Conservation (phyloP, 2,888 invertebrate species). For the Ectemnius cavifrons region DNA sequence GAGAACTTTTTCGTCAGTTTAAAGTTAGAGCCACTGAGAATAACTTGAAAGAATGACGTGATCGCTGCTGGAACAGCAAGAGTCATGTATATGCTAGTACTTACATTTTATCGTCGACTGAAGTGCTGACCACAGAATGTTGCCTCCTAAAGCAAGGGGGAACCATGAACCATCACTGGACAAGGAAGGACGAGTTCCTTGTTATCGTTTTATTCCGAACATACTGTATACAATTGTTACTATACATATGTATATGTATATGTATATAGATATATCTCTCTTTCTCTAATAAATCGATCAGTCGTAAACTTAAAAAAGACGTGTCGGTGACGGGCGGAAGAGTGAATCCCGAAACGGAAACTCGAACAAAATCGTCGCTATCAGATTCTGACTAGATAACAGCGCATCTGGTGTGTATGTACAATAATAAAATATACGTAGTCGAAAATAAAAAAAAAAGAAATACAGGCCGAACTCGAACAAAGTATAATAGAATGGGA, state of each 20-base stretch:
- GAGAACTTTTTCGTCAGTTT: conserved; percentile 79
- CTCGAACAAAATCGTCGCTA: not conserved
- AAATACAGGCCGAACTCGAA: conserved; percentile 14
- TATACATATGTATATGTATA: conserved; percentile 49
- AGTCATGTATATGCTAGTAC: not conserved
- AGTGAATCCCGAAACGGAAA: conserved; percentile 42
- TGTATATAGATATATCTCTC: conserved; percentile 4
- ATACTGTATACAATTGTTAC: conserved; percentile 63
- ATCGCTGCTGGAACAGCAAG: not conserved
- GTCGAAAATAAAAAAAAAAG: conserved; percentile 32
- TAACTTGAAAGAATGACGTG: conserved; percentile 34
- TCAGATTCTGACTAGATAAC: conserved; percentile 58
- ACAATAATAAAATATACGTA: conserved; percentile 48
- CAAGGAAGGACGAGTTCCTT: conserved; percentile 35
- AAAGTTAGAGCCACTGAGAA: conserved; percentile 66
- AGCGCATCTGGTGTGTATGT: conserved; percentile 48
- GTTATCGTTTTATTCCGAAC: conserved; percentile 66
- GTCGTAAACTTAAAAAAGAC: conserved; percentile 58
- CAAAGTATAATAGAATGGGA: not conserved
- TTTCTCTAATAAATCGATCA: conserved; percentile 51
- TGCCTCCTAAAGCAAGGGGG: not conserved
- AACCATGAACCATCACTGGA: conserved; percentile 1
- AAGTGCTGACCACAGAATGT: too few species aligned
- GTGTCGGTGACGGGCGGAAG: conserved; percentile 49
- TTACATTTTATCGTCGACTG: not conserved